These are phyloP conservation scores for Piprites chloris DNA, from an alignment of 2,113 vertebrate genomes.

Conservation along the genomic window DNA sequence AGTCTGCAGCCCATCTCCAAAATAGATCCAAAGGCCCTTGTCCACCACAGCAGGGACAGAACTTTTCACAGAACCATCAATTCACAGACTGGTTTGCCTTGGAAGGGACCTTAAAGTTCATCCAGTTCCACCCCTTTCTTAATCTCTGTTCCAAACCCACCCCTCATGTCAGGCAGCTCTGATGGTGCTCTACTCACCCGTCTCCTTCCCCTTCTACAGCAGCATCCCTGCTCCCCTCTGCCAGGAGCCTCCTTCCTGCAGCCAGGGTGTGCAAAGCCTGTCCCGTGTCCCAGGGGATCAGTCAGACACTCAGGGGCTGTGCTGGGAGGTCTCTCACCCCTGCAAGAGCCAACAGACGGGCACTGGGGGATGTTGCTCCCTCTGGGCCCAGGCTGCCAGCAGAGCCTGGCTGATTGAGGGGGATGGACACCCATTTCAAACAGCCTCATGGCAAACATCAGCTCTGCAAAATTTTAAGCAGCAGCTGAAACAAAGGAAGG, in stretches of 20 bases:
- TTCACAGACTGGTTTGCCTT: background rate
- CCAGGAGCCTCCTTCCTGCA: background rate
- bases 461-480: background rate
- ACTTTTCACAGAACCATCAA: background rate
- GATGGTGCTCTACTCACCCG: background rate
- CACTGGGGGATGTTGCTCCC: fast-evolving
- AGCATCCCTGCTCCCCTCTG: background rate
- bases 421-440: fast-evolving
- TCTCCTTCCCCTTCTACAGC: background rate
- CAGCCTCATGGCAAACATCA: background rate
- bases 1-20: background rate
- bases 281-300: fast-evolving
- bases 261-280: fast-evolving
- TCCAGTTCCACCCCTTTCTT: background rate
- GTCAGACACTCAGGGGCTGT: fast-evolving
- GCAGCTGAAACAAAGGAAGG: background rate
- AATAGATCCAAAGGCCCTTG: background rate
- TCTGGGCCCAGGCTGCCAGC: fast-evolving
- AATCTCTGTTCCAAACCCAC: background rate
- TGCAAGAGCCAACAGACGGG: too few species aligned
- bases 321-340: background rate
- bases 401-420: background rate
- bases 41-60: background rate
- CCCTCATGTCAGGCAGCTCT: background rate
- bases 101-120: background rate